These are phyloP conservation scores for Sorex fumeus DNA, from an alignment of 2,113 vertebrate genomes.

Conservation along the genomic window DNA sequence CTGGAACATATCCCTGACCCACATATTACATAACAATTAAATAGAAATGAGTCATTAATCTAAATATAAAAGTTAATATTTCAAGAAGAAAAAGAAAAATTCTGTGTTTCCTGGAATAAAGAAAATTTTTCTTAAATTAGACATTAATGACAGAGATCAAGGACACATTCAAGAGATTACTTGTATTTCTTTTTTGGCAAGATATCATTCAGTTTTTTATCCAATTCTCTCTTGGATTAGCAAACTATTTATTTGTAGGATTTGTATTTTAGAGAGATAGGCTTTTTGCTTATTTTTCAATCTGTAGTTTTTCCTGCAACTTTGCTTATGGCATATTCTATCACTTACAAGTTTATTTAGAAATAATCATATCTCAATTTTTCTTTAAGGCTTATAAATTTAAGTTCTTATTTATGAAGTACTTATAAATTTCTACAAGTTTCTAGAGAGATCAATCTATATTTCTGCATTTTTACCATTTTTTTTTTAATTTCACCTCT, in stretches of 20 bases:
- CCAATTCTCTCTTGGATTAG: not conserved
- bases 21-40: not conserved
- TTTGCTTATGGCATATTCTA: not conserved
- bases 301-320: not conserved
- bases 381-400: slow-evolving; percentile 8
- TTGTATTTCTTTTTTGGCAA: not conserved
- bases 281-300: not conserved
- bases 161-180: not conserved
- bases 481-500: not conserved
- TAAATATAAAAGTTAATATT: not conserved
- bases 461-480: not conserved
- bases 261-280: not conserved
- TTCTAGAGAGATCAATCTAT: not conserved
- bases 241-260: not conserved
- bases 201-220: not conserved
- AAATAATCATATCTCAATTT: not conserved
- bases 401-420: not conserved
- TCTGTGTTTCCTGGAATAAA: not conserved
- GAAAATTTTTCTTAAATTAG: not conserved
- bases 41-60: slow-evolving; percentile 4
- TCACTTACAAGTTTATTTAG: not conserved
- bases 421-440: not conserved
- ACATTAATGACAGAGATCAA: slow-evolving; percentile 3
- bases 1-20: not conserved
- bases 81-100: not conserved